These are phyloP conservation scores for Melospiza georgiana DNA, from an alignment of 2,113 vertebrate species.

Conservation along the genomic window DNA sequence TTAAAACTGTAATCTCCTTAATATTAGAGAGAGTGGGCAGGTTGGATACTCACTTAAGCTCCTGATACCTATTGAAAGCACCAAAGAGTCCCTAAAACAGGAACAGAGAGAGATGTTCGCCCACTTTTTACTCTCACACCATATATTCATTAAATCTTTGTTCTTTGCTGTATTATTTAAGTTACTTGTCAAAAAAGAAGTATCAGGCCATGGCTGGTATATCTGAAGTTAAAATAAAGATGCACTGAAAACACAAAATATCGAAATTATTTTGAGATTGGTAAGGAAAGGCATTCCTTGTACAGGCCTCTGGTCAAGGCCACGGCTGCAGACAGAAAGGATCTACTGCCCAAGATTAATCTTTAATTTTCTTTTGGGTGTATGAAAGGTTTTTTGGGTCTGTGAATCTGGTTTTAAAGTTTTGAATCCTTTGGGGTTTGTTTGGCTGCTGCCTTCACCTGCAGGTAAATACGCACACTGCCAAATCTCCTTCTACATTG, in stretches of 20 bases:
- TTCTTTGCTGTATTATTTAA: fast-evolving
- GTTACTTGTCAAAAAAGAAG: neutral
- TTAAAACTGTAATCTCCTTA: neutral
- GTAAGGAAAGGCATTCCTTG: neutral
- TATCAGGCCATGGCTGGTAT: neutral
- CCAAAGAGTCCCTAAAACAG: neutral
- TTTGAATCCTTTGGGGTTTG: fast-evolving
- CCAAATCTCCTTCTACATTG: neutral
- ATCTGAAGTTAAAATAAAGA: neutral
- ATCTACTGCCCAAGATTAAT: fast-evolving
- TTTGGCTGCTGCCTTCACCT: neutral
- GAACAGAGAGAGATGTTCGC: neutral
- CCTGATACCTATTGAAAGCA: neutral
- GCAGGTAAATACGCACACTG: neutral
- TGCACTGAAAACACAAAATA: neutral
- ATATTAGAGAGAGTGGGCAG: neutral
- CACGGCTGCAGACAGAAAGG: neutral
- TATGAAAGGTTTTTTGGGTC: neutral
- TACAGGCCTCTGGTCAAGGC: neutral
- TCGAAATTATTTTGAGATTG: neutral
- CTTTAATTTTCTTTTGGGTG: neutral
- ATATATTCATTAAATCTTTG: neutral
- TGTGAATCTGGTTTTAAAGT: neutral
- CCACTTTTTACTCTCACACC: neutral
- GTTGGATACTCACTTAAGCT: neutral